These are phyloP conservation scores for Acromyrmex charruanus DNA, from an alignment of 1,140 invertebrate genomes.

Conservation along the genomic window DNA sequence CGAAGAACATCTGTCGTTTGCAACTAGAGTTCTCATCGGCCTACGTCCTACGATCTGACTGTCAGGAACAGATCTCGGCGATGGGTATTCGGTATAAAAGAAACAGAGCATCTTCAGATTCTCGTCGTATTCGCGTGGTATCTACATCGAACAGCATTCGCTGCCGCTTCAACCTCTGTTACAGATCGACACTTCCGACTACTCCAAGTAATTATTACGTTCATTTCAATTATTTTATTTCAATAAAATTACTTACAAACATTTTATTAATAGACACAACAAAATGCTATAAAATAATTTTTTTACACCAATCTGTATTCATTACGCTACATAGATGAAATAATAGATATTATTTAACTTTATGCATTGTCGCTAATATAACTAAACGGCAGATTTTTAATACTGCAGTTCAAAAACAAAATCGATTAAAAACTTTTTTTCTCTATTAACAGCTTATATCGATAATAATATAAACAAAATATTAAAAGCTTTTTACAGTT, in stretches of 20 bases:
- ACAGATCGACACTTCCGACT: slow-evolving; percentile 2
- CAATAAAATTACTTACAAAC: not conserved
- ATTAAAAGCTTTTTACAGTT: too few relatives aligned
- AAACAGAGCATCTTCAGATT: slow-evolving; percentile 25
- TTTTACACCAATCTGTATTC: too few relatives aligned
- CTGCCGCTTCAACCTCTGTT: not conserved
- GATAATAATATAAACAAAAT: too few relatives aligned
- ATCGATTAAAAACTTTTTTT: too few relatives aligned
- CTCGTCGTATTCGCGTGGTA: not conserved
- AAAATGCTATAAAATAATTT: too few relatives aligned
- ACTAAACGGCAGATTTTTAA: too few relatives aligned
- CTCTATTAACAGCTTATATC: too few relatives aligned
- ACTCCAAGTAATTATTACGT: slow-evolving; percentile 1
- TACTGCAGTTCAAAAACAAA: too few relatives aligned
- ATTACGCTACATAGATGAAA: too few relatives aligned
- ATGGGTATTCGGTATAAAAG: slow-evolving; percentile 70
- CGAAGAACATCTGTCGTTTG: slow-evolving; percentile 64
- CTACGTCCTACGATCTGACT: slow-evolving; percentile 19
- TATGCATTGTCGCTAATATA: too few relatives aligned
- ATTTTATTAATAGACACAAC: not conserved
- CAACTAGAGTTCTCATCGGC: slow-evolving; percentile 48
- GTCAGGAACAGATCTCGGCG: slow-evolving; percentile 51
- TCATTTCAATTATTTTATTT: not conserved
- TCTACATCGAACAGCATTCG: not conserved
- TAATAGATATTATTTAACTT: too few relatives aligned